Conservation (phyloP, 2,113 vertebrate genomes). For the Pelodiscus sinensis region DNA sequence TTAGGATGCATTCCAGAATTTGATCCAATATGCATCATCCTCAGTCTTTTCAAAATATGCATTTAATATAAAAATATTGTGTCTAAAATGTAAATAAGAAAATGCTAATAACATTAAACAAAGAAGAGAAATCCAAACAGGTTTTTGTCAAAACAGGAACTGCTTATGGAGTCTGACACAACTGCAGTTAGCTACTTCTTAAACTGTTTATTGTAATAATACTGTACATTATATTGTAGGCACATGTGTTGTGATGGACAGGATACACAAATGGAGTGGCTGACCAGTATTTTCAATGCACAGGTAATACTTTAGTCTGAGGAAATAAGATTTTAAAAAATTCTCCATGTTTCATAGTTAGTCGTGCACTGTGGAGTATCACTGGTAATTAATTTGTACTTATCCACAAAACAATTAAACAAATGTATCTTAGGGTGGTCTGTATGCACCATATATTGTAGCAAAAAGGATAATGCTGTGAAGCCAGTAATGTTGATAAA, state of each 20-base stretch:
- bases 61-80: not conserved
- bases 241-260: slow-evolving; percentile 90
- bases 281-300: slow-evolving; percentile 86
- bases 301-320: slow-evolving; percentile 80
- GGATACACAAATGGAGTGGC: slow-evolving; percentile 88
- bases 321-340: not conserved
- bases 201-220: slow-evolving; percentile 10
- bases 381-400: not conserved
- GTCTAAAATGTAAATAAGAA: not conserved
- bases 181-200: not conserved
- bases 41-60: not conserved
- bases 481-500: not conserved
- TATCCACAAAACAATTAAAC: not conserved
- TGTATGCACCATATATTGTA: not conserved
- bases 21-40: not conserved
- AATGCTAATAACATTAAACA: not conserved
- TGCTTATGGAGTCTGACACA: not conserved
- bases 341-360: not conserved
- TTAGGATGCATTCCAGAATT: not conserved
- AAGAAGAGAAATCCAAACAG: not conserved
- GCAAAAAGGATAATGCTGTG: not conserved
- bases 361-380: not conserved
- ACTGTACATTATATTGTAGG: slow-evolving; percentile 76
- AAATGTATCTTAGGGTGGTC: not conserved
- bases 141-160: not conserved